Base-by-base conservation (phyloP, 1,140 invertebrate species). In the Aphelinus certus region DNA sequence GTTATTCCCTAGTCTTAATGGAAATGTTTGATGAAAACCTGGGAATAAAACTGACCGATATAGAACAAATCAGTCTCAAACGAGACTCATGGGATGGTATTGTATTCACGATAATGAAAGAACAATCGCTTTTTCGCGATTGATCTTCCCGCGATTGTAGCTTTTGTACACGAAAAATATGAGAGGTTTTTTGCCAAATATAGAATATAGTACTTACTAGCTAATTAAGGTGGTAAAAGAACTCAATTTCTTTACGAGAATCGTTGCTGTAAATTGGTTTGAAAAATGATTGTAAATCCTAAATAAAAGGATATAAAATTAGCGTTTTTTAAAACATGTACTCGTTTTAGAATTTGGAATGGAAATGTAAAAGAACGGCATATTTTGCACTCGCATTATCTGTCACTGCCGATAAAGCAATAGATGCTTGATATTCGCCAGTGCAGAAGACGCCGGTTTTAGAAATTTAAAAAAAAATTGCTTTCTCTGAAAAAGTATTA, bases 171-270 rank as follows among this genome's bases (percentile, higher is more conserved):
- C 84, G 61, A 45, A 47, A 73, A 83, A 83, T 80, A 80, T 83
- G 81, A 83, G 80, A 77, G 78, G 78, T 69, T 73, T 87, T 87
- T 86, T 87, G 86, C 86, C 87, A 88, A 88, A 87, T 87, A 86
- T 85, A 79, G 51, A 69, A 67, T 81, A 82, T 84, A 88, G 86
- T 88, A 88, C 87, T 87, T 88, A 88, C 65, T 86, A 65, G 68
- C 62, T 75, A 9, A 53, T 46, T 65, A 71, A 65, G 73, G 65
- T 51, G 48, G 9, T 75, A 68, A 68, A 74, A 66, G 67, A n/a
- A 43, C 43, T 73, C 53, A 60, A 73, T 73, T 73, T 26, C 26
- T 26, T 26, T 73, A 56, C 55, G 42, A 64, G 66, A 48, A 42
- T 64, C 53, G 60, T 69, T 70, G 47, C 7, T 71, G 56, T 76